Percentiles rank a stretch among this genome's conserved stretches.
Conservation (phyloP, 2,797 vertebrate species). For the Choloepus didactylus region DNA sequence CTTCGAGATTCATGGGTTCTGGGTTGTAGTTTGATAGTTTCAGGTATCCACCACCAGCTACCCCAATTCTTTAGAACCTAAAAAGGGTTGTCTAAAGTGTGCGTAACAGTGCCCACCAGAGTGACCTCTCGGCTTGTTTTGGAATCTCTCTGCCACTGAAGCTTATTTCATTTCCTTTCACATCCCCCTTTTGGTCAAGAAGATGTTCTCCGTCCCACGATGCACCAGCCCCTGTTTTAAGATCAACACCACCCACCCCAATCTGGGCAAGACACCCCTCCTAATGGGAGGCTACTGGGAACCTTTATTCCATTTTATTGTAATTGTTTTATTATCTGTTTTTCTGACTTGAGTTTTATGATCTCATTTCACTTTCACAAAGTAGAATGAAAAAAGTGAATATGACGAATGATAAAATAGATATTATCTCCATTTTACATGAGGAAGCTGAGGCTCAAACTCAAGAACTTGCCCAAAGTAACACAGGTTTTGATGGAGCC, state of each 20-base stretch:
- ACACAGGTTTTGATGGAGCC: neutral
- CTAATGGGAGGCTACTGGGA: neutral
- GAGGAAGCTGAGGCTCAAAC: neutral
- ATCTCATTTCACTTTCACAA: conserved; percentile 5
- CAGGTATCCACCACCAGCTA: too few relatives aligned
- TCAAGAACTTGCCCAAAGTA: conserved; percentile 10
- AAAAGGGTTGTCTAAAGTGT: too few relatives aligned
- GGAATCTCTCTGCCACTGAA: too few relatives aligned
- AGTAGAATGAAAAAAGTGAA: neutral
- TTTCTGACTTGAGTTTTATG: neutral
- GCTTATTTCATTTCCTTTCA: too few relatives aligned
- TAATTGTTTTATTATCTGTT: neutral
- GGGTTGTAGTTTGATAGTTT: too few relatives aligned
- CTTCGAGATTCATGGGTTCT: too few relatives aligned
- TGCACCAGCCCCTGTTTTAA: too few relatives aligned
- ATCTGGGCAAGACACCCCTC: neutral
- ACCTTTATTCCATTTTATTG: neutral
- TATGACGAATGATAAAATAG: neutral
- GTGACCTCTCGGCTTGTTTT: too few relatives aligned
- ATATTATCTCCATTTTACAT: neutral
- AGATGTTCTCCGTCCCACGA: too few relatives aligned
- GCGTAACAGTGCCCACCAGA: too few relatives aligned
- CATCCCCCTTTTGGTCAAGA: too few relatives aligned
- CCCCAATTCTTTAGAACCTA: too few relatives aligned
- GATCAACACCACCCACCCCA: neutral